Evolutionary conservation across 2,888 invertebrate species (phyloP).

Genomic region (Lasioglossum calceatum): DNA sequence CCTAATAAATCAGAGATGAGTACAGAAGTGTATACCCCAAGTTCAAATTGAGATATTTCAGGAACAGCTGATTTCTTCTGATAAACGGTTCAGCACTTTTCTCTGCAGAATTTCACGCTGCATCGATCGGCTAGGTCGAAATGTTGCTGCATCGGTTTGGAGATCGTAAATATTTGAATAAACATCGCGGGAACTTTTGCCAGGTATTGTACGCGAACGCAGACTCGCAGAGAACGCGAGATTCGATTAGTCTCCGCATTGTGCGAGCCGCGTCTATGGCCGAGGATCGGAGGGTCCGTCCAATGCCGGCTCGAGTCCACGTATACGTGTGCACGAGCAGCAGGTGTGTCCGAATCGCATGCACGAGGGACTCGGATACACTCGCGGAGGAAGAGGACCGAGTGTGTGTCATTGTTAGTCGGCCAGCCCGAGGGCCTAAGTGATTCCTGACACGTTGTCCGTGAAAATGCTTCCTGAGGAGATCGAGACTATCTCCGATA

Average conservation of each 20-base stretch:
- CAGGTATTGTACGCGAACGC: constrained; percentile 46
- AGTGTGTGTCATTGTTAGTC: constrained; percentile 74
- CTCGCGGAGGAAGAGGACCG: constrained; percentile 40
- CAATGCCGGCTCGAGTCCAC: constrained; percentile 27
- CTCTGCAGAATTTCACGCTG: not conserved
- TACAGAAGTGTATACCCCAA: too few species aligned
- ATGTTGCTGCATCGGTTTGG: not conserved
- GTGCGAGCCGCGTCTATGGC: constrained; percentile 71
- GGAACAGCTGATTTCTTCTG: not conserved
- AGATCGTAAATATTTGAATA: not conserved
- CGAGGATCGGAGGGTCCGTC: constrained; percentile 51
- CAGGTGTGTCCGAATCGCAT: constrained; percentile 35
- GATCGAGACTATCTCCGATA: constrained; percentile 38
- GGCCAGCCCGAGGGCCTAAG: constrained; percentile 67
- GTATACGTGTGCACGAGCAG: not conserved
- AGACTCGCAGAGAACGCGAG: constrained; percentile 53
- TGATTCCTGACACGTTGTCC: constrained; percentile 77
- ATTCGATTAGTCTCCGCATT: constrained; percentile 79
- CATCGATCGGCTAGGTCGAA: not conserved
- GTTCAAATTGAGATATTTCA: not conserved
- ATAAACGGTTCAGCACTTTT: not conserved
- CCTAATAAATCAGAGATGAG: not conserved
- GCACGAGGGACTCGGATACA: constrained; percentile 6
- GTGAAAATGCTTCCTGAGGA: constrained; percentile 69
- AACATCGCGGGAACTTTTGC: constrained; percentile 21